These are phyloP conservation scores for Scaptomyza cyrtandrae DNA, from an alignment of 2,888 invertebrate species.

Conservation along the genomic window DNA sequence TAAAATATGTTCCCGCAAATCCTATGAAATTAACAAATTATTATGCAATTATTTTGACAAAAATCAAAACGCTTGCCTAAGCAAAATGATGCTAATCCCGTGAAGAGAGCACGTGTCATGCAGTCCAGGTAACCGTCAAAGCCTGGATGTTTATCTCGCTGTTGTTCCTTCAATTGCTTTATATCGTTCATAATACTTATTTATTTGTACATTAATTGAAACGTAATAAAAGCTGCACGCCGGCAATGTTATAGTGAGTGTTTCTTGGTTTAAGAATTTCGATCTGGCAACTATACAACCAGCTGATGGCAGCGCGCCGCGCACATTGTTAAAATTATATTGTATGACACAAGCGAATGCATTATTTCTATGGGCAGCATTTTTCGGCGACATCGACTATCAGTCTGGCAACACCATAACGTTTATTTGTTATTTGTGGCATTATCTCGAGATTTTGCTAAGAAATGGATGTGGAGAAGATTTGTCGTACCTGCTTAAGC, in stretches of 20 bases:
- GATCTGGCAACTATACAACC: constrained; percentile 23
- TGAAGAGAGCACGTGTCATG: constrained; percentile 84
- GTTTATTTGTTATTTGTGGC: constrained; percentile 40
- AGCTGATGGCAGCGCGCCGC: no score
- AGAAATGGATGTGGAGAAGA: constrained; percentile 79
- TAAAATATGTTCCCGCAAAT: constrained; percentile 84
- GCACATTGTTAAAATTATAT: neutral
- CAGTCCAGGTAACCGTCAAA: constrained; percentile 85
- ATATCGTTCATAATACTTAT: constrained; percentile 84
- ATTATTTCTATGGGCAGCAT: constrained; percentile 19
- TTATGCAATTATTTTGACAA: constrained; percentile 60
- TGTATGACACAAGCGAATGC: neutral
- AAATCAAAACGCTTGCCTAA: constrained; percentile 76
- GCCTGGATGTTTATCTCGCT: constrained; percentile 84
- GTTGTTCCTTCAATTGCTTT: constrained; percentile 84
- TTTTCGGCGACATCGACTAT: neutral
- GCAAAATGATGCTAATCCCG: constrained; percentile 84
- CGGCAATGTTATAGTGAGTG: constrained; percentile 16
- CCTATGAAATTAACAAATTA: constrained; percentile 69
- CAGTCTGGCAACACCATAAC: constrained; percentile 34
- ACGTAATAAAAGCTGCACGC: constrained; percentile 1
- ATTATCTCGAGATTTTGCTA: constrained; percentile 29
- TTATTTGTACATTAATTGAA: constrained; percentile 18
- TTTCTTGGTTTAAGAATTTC: neutral
- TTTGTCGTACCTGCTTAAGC: constrained; percentile 83